These are phyloP conservation scores for Morus bassanus DNA, from an alignment of 2,797 vertebrate species.

Conservation along the genomic window DNA sequence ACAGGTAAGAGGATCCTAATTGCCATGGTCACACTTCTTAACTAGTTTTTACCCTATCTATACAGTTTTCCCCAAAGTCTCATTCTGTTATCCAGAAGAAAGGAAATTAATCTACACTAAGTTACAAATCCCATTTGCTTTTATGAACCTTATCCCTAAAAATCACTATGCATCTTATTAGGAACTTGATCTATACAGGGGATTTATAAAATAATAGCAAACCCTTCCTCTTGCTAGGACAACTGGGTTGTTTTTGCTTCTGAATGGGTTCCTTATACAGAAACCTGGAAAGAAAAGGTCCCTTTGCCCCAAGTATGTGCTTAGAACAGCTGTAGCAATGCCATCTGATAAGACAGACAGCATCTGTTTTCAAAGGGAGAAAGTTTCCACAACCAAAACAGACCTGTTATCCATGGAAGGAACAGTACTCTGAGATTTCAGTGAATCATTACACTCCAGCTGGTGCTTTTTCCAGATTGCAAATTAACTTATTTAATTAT, in stretches of 20 bases:
- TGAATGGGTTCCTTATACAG: not conserved
- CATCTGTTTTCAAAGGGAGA: not conserved
- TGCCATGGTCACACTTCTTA: not conserved
- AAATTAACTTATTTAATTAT: slow-evolving; percentile 66
- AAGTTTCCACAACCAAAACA: slow-evolving; percentile 12
- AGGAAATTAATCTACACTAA: not conserved
- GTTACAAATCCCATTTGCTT: not conserved
- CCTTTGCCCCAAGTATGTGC: not conserved
- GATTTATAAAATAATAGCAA: not conserved
- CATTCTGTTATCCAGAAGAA: not conserved
- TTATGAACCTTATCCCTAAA: not conserved
- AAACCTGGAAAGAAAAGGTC: not conserved
- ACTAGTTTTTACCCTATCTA: not conserved
- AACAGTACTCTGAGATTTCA: slow-evolving; percentile 11
- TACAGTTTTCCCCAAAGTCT: not conserved
- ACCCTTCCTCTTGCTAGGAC: not conserved
- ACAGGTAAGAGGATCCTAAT: not conserved
- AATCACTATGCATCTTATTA: not conserved
- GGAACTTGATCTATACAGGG: not conserved
- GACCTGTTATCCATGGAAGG: slow-evolving; percentile 9
- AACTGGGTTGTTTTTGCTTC: not conserved
- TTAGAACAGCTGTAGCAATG: slow-evolving; percentile 1
- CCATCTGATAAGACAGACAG: not conserved
- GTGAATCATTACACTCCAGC: slow-evolving; percentile 29
- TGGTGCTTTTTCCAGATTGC: slow-evolving; percentile 56